phyloP scores from a whole-genome alignment of 1,140 invertebrate species.

The Dysdera silvatica region DNA sequence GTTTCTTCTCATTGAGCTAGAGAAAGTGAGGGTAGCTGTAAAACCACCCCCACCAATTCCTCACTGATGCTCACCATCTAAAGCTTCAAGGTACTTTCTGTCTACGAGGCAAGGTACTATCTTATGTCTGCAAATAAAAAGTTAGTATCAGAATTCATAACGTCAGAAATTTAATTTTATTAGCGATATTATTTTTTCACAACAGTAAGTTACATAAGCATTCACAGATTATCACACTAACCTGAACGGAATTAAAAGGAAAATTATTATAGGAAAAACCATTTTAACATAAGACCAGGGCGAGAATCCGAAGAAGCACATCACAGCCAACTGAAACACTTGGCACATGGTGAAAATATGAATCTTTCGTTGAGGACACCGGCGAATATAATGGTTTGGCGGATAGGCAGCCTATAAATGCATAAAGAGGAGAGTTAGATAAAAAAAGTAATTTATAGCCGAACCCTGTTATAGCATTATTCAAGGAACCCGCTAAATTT shows the following conservation, averaged over 20 bases:
- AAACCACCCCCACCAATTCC: no score
- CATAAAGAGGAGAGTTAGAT: neutral
- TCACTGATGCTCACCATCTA: conserved; percentile 51
- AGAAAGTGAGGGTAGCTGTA: no score
- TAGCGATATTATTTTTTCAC: neutral
- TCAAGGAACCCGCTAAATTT: no score
- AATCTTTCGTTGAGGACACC: conserved; percentile 59
- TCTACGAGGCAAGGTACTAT: conserved; percentile 54
- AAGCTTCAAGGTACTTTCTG: conserved; percentile 54
- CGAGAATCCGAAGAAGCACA: conserved; percentile 57
- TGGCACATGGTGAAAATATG: conserved; percentile 56
- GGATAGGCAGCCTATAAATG: conserved; percentile 54
- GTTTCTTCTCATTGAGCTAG: no score
- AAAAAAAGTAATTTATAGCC: no score
- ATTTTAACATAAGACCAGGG: conserved; percentile 57
- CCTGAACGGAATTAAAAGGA: conserved; percentile 57
- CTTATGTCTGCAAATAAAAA: conserved; percentile 48
- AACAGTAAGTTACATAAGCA: neutral
- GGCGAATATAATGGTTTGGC: conserved; percentile 58
- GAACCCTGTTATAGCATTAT: no score
- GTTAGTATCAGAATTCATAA: neutral
- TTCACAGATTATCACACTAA: conserved; percentile 37
- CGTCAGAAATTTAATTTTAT: neutral
- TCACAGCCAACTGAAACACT: conserved; percentile 52
- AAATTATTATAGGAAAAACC: conserved; percentile 57